Evolutionary conservation across 2,888 invertebrate genomes (phyloP).

Genomic region (Notodonta dromedarius): DNA sequence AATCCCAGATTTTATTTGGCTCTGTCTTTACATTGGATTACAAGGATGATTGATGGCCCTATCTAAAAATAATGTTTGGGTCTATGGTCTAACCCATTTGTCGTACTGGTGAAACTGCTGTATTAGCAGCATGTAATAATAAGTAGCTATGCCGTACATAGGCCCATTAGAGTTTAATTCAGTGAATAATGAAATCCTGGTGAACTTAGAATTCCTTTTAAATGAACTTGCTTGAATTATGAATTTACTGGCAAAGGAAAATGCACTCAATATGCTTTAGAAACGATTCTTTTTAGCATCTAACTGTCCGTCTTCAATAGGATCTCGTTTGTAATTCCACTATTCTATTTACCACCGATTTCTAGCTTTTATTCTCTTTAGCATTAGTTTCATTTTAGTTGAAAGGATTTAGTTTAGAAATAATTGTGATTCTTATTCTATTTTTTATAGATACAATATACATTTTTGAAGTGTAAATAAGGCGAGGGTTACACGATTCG

Average conservation of each 20-base stretch:
- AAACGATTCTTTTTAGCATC: not conserved
- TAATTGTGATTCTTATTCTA: slow-evolving; percentile 13
- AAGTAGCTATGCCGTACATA: too few species aligned
- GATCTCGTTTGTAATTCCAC: slow-evolving; percentile 19
- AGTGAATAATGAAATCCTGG: too few species aligned
- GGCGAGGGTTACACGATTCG: not conserved
- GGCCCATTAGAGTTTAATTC: too few species aligned
- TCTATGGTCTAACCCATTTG: too few species aligned
- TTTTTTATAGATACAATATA: not conserved
- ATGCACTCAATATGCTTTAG: not conserved
- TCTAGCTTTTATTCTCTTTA: slow-evolving; percentile 36
- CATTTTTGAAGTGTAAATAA: not conserved
- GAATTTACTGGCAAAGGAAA: not conserved
- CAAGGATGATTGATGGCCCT: too few species aligned
- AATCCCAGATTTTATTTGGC: too few species aligned
- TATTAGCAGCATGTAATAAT: too few species aligned
- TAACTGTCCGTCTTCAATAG: not conserved
- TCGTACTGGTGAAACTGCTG: too few species aligned
- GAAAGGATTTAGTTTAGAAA: slow-evolving; percentile 27
- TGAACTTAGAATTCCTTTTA: too few species aligned
- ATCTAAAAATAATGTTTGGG: too few species aligned
- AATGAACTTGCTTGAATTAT: too few species aligned
- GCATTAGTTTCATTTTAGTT: slow-evolving; percentile 38
- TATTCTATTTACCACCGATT: slow-evolving; percentile 42
- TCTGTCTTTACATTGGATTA: too few species aligned